A percentile compares a stretch with the other conserved stretches of the same genome.
Conservation (phyloP, 37 sponge, comb jelly and placozoan species). For the Eunapius fragilis region DNA sequence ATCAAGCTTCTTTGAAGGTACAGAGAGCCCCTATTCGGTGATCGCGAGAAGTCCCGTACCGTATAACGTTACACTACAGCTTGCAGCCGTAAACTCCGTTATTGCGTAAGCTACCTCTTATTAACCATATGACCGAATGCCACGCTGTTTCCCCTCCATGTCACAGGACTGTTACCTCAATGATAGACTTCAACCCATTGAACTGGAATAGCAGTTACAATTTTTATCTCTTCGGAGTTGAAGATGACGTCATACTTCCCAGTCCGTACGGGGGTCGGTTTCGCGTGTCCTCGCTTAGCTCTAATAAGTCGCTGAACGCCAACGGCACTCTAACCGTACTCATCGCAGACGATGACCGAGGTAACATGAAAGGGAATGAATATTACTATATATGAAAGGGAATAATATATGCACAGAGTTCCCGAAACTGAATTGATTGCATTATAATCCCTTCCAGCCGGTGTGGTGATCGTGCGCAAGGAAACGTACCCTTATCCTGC, state of each 20-base stretch:
- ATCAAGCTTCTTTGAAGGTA: slow-evolving; percentile 52
- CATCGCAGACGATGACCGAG: slow-evolving; percentile 64
- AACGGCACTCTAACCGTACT: slow-evolving; percentile 52
- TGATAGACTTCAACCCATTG: slow-evolving; percentile 60
- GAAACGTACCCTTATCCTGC: slow-evolving; percentile 67
- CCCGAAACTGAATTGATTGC: background rate
- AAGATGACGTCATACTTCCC: slow-evolving; percentile 80
- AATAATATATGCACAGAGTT: no score
- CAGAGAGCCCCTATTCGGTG: slow-evolving; percentile 37
- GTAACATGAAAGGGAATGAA: slow-evolving; percentile 30
- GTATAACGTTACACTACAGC: slow-evolving; percentile 17
- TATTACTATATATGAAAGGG: no score
- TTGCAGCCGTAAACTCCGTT: slow-evolving; percentile 30
- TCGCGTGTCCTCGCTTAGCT: slow-evolving; percentile 8
- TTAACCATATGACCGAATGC: background rate
- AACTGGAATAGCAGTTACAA: slow-evolving; percentile 74
- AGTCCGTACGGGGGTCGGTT: slow-evolving; percentile 61
- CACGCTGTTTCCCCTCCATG: background rate
- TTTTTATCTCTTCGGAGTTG: slow-evolving; percentile 56
- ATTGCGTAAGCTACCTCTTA: background rate
- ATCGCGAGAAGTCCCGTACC: slow-evolving; percentile 59
- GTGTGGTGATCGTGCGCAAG: slow-evolving; percentile 50
- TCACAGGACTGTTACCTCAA: slow-evolving; percentile 22
- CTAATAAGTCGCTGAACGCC: slow-evolving; percentile 5
- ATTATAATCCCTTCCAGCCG: slow-evolving; percentile 44